Percentiles rank a stretch among this genome's conserved stretches.
phyloP scores from a whole-genome alignment of 2,888 invertebrate species.

The Ernsta delagoae region DNA sequence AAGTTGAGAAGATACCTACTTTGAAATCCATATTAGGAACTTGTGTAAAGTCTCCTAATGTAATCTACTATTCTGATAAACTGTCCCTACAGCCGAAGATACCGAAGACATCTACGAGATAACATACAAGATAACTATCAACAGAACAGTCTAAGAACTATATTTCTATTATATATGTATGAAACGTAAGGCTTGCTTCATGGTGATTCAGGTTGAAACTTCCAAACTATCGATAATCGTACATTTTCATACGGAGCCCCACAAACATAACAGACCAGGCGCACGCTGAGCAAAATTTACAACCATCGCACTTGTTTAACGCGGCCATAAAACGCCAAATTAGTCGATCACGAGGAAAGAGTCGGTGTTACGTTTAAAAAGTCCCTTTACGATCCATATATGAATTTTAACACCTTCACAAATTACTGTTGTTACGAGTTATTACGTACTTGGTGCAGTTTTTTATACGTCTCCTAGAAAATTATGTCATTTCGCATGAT shows the following conservation, averaged over 20 bases:
- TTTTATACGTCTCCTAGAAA: background rate
- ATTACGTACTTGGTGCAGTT: background rate
- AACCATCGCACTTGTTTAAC: conserved; percentile 32
- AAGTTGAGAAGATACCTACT: background rate
- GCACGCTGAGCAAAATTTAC: conserved; percentile 28
- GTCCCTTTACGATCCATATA: conserved; percentile 26
- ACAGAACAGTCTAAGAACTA: too few relatives aligned
- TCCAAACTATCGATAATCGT: too few relatives aligned
- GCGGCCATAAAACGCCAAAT: conserved; percentile 33
- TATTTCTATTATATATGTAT: too few relatives aligned
- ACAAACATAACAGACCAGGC: conserved; percentile 18
- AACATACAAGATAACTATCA: too few relatives aligned
- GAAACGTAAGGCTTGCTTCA: too few relatives aligned
- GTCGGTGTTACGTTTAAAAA: conserved; percentile 24
- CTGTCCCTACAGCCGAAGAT: too few relatives aligned
- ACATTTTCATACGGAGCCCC: conserved; percentile 18
- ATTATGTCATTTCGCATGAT: background rate
- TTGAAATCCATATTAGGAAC: too few relatives aligned
- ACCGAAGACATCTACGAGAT: too few relatives aligned
- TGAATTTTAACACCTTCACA: conserved; percentile 26
- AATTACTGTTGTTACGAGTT: conserved; percentile 23
- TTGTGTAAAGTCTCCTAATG: too few relatives aligned
- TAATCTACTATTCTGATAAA: too few relatives aligned
- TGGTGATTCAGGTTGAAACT: too few relatives aligned
- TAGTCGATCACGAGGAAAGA: conserved; percentile 32